Evolutionary conservation across 1,140 invertebrate genomes (phyloP).

Genomic region (Caerostris darwini): DNA sequence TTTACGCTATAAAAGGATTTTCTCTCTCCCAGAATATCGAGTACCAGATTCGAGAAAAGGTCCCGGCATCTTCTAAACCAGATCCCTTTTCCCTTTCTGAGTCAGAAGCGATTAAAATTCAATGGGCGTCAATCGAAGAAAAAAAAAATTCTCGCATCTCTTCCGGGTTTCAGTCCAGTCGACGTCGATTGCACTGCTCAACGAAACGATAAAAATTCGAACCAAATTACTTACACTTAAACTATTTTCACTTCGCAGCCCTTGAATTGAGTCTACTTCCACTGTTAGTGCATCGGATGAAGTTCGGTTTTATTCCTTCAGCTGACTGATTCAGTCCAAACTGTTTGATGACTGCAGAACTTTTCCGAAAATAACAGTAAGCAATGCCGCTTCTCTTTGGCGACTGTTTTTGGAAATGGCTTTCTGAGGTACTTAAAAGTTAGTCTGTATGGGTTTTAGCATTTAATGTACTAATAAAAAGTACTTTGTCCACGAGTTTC

Average conservation of each 20-base stretch:
- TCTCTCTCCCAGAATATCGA: no score
- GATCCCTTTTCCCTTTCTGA: not conserved
- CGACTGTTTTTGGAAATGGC: no score
- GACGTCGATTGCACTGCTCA: conserved; percentile 19
- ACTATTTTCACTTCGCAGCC: not conserved
- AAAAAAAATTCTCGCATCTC: not conserved
- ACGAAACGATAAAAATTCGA: conserved; percentile 22
- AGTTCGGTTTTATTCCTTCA: not conserved
- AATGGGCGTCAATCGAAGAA: conserved; percentile 10
- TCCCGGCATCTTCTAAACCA: not conserved
- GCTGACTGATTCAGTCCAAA: not conserved
- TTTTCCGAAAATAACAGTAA: no score
- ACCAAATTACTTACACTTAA: conserved; percentile 40
- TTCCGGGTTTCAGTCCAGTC: not conserved
- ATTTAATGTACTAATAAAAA: no score
- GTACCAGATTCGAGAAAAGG: no score
- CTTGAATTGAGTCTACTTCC: not conserved
- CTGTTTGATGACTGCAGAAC: not conserved
- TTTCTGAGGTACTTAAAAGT: no score
- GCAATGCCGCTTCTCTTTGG: not conserved
- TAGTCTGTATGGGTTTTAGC: no score
- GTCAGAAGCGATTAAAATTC: conserved; percentile 36
- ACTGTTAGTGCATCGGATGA: not conserved
- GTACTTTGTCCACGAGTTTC: no score
- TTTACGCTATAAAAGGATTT: no score